phyloP scores from a whole-genome alignment of 2,888 invertebrate species.

The Imbricaverruca yamaguchii region DNA sequence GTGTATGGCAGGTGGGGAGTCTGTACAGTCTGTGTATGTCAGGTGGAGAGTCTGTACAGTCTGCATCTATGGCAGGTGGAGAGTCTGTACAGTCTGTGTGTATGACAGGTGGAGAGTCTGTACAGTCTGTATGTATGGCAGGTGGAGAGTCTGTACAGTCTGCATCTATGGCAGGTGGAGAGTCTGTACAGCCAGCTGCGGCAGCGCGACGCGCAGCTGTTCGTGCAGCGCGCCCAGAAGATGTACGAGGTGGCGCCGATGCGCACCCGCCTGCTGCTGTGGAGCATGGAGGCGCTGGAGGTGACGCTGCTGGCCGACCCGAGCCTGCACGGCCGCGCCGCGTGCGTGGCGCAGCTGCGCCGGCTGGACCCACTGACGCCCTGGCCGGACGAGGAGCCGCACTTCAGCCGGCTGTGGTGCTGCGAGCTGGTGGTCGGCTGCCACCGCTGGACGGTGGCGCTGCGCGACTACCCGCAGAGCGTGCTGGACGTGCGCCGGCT shows the following conservation, averaged over 20 bases:
- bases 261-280: conserved; percentile 72
- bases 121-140: no score
- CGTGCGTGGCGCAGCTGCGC: conserved; percentile 62
- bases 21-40: no score
- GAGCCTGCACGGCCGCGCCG: conserved; percentile 70
- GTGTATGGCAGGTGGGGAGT: no score
- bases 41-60: no score
- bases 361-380: conserved; percentile 59
- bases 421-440: conserved; percentile 73
- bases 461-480: conserved; percentile 93
- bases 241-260: conserved; percentile 55
- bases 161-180: neutral
- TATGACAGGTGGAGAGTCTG: no score
- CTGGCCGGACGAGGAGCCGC: conserved; percentile 43
- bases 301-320: conserved; percentile 77
- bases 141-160: no score
- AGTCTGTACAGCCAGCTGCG: conserved; percentile 68
- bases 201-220: conserved; percentile 88
- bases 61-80: no score
- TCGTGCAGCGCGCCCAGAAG: conserved; percentile 78
- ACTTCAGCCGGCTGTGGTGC: conserved; percentile 89
- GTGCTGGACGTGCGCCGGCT: conserved; percentile 74
- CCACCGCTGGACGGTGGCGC: conserved; percentile 74
- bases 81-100: no score
- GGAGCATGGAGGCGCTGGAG: conserved; percentile 68